A percentile compares a stretch with the other conserved stretches of the same genome.
These are phyloP conservation scores for Mionectes macconnelli DNA, from an alignment of 2,113 vertebrate genomes.

Conservation along the genomic window DNA sequence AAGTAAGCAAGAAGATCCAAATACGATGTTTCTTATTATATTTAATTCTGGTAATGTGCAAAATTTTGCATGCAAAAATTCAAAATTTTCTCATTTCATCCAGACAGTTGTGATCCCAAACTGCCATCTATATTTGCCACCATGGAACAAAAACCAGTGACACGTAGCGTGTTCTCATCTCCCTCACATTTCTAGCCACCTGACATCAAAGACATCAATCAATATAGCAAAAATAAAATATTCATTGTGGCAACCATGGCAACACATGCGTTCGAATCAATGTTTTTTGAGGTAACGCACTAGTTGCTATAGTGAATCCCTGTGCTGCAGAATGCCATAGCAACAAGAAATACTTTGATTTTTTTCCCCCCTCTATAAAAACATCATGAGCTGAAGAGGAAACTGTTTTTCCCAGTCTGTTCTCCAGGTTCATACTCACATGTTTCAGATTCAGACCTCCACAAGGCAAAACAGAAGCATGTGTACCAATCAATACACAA, in stretches of 20 bases:
- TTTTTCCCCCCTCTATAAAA: neutral
- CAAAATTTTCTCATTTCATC: neutral
- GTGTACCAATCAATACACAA: neutral
- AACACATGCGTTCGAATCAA: neutral
- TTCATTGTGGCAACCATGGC: constrained; percentile 24
- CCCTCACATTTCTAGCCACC: neutral
- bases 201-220: neutral
- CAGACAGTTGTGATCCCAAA: neutral
- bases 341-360: constrained; percentile 9
- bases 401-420: neutral
- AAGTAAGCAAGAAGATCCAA: neutral
- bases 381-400: neutral
- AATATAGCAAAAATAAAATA: neutral
- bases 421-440: neutral
- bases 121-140: neutral
- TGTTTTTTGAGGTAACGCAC: neutral
- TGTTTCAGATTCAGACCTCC: neutral
- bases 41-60: neutral
- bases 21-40: neutral
- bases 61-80: neutral
- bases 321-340: neutral
- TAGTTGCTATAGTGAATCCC: neutral
- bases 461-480: neutral
- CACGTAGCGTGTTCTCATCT: neutral
- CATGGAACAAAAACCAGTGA: neutral